phyloP scores from a whole-genome alignment of 92 coral and sea anemone species.

The Scolanthus callimorphus region DNA sequence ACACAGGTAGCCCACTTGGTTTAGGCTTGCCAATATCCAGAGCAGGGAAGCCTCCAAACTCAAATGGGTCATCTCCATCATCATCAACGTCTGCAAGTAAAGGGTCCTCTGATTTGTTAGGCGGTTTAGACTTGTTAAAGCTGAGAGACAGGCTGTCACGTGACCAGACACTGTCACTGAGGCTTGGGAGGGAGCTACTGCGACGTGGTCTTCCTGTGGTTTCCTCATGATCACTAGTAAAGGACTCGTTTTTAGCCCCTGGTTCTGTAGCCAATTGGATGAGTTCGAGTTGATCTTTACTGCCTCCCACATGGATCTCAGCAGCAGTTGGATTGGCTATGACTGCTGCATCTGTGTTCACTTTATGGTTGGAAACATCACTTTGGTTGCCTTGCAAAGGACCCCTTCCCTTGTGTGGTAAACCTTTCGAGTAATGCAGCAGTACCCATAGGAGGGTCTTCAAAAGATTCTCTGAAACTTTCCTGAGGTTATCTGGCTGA shows the following conservation, averaged over 20 bases:
- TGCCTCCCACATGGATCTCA: not conserved
- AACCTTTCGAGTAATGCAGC: conserved; percentile 55
- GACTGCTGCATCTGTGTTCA: not conserved
- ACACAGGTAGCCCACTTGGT: not conserved
- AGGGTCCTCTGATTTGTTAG: conserved; percentile 20
- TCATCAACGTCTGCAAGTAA: conserved; percentile 31
- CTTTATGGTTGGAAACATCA: not conserved
- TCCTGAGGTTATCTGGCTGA: conserved; percentile 82
- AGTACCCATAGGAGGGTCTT: conserved; percentile 90
- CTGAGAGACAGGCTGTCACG: conserved; percentile 61
- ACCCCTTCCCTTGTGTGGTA: not conserved
- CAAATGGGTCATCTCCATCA: conserved; percentile 45
- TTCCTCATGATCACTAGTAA: not conserved
- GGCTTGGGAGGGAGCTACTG: conserved; percentile 82
- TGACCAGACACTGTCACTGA: conserved; percentile 83
- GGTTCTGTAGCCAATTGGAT: not conserved
- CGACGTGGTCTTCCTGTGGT: conserved; percentile 9
- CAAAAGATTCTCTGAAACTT: conserved; percentile 77
- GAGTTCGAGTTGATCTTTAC: not conserved
- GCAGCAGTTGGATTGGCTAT: not conserved
- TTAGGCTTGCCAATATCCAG: conserved; percentile 54
- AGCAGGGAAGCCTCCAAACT: conserved; percentile 90
- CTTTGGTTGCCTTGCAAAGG: not conserved
- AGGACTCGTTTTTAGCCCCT: not conserved
- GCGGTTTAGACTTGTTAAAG: conserved; percentile 15